A percentile compares a stretch with the other conserved stretches of the same genome.
Conservation (phyloP, 2,888 invertebrate genomes). For the Acanthosepion esculentum region DNA sequence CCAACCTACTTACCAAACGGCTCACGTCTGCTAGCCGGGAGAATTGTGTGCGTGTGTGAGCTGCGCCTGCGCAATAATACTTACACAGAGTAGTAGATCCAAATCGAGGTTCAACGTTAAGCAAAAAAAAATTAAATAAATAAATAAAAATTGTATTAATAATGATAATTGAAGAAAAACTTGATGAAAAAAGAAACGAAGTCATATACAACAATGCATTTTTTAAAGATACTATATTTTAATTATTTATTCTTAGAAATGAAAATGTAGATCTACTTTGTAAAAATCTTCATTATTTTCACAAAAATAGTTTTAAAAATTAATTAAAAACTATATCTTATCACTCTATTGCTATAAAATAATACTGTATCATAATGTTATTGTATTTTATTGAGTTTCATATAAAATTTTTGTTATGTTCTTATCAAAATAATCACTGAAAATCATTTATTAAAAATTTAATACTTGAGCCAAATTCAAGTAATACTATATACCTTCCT, state of each 20-base stretch:
- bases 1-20: not conserved
- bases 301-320: too few species aligned
- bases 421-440: too few species aligned
- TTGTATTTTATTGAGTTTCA: too few species aligned
- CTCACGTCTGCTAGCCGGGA: conserved; percentile 33
- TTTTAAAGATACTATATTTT: not conserved
- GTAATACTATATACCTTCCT: too few species aligned
- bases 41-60: not conserved
- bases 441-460: too few species aligned
- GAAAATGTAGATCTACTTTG: not conserved
- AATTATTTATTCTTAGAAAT: not conserved
- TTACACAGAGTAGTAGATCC: not conserved
- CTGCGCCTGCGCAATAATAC: not conserved
- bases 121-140: not conserved
- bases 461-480: too few species aligned
- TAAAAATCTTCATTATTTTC: not conserved
- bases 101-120: conserved; percentile 1
- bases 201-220: not conserved
- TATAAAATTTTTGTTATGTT: too few species aligned
- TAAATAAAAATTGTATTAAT: not conserved
- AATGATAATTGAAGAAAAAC: not conserved
- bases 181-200: not conserved
- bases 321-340: too few species aligned
- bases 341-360: too few species aligned
- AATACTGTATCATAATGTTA: too few species aligned